Percentiles rank a stretch among this genome's conserved stretches.
These are phyloP conservation scores for Volucella inanis DNA, from an alignment of 2,888 invertebrate species.

Conservation along the genomic window DNA sequence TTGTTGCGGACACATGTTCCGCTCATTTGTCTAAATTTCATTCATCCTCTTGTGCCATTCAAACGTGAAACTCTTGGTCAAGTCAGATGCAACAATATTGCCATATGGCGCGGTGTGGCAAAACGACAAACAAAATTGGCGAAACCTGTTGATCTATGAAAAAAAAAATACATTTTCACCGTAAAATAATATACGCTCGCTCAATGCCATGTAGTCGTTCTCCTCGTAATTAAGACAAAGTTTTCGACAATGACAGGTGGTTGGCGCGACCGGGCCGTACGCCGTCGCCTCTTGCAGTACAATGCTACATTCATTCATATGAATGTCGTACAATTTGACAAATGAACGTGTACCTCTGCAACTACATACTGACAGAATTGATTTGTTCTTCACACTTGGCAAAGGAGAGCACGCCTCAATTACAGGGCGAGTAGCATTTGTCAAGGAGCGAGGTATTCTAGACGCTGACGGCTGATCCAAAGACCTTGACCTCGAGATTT, in stretches of 20 bases:
- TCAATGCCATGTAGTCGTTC: neutral
- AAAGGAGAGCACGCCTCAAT: constrained; percentile 37
- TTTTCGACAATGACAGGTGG: constrained; percentile 48
- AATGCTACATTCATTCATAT: constrained; percentile 4
- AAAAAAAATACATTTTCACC: constrained; percentile 38
- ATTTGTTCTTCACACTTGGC: constrained; percentile 35
- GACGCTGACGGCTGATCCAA: constrained; percentile 7
- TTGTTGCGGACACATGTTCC: neutral
- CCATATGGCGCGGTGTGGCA: constrained; percentile 25
- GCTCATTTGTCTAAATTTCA: constrained; percentile 33
- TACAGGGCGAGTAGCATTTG: constrained; percentile 27
- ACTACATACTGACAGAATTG: constrained; percentile 5
- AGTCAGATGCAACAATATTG: constrained; percentile 1
- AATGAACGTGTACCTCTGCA: constrained; percentile 2
- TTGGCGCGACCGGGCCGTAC: constrained; percentile 10
- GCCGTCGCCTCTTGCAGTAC: constrained; percentile 24
- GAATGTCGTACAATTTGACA: constrained; percentile 26
- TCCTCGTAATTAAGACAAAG: constrained; percentile 23
- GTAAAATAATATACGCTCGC: constrained; percentile 26
- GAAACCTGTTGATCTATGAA: constrained; percentile 52
- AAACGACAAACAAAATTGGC: constrained; percentile 11
- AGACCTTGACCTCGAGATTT: constrained; percentile 66
- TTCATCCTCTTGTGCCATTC: constrained; percentile 45
- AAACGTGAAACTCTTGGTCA: constrained; percentile 18
- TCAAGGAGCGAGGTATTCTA: constrained; percentile 22